phyloP scores from a whole-genome alignment of 2,797 vertebrate species.

The Rhinoraja longicauda region DNA sequence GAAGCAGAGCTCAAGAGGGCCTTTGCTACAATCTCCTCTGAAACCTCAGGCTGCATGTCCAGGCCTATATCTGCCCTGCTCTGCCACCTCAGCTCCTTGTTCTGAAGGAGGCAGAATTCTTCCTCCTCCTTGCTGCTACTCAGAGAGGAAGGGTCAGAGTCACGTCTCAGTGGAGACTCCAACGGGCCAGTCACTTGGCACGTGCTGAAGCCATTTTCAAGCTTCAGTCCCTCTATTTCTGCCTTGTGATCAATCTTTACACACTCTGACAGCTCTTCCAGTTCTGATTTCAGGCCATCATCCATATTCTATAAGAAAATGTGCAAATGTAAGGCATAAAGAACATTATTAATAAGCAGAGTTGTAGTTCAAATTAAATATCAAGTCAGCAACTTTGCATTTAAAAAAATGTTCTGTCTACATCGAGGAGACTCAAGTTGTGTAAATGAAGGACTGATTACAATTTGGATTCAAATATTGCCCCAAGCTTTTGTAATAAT shows the following conservation, averaged over 20 bases:
- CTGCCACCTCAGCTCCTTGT: constrained; percentile 47
- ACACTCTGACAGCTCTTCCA: constrained; percentile 55
- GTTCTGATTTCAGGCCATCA: constrained; percentile 57
- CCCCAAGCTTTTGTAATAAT: too few species aligned
- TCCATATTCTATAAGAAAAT: constrained; percentile 63
- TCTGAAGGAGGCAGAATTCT: constrained; percentile 43
- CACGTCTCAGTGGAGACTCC: constrained; percentile 47
- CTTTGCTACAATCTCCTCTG: constrained; percentile 44
- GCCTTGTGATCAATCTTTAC: constrained; percentile 49
- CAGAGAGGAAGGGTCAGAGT: constrained; percentile 49
- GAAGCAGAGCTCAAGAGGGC: constrained; percentile 44
- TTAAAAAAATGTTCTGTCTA: not conserved
- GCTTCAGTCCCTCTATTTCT: constrained; percentile 53
- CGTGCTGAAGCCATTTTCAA: constrained; percentile 53
- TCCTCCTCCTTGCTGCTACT: constrained; percentile 51
- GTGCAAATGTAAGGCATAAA: constrained; percentile 20
- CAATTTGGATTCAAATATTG: not conserved
- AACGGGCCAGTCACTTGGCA: constrained; percentile 46
- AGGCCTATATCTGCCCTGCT: constrained; percentile 47
- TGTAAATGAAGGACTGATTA: not conserved
- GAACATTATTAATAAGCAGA: not conserved
- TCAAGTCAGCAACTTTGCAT: not conserved
- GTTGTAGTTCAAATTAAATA: not conserved
- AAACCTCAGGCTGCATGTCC: constrained; percentile 49
- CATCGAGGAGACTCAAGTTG: not conserved